Conservation (phyloP, 1,140 invertebrate species). For the Lepidurus packardi region DNA sequence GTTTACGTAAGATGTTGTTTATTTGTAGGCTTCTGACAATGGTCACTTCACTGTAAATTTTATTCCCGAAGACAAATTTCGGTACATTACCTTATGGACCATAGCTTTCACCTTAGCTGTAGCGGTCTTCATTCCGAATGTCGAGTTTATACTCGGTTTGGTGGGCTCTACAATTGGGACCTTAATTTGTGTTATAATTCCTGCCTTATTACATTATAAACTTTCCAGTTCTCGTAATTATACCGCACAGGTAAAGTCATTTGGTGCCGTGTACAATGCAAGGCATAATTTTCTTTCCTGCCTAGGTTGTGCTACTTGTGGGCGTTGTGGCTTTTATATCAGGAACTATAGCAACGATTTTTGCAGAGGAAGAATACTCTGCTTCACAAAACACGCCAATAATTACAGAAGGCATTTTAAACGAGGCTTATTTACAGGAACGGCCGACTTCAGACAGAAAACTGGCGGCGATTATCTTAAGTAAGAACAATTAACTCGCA, state of each 20-base stretch:
- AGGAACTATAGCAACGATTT: constrained; percentile 30
- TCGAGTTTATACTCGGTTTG: constrained; percentile 86
- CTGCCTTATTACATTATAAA: constrained; percentile 50
- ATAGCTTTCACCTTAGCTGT: constrained; percentile 65
- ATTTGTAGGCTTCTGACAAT: constrained; percentile 15
- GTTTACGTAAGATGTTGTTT: background rate
- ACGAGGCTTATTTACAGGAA: background rate
- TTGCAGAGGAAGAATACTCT: constrained; percentile 33
- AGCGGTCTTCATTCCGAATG: constrained; percentile 68
- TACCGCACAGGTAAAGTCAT: background rate
- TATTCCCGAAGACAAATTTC: constrained; percentile 74
- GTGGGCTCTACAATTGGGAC: constrained; percentile 91
- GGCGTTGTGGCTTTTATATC: constrained; percentile 26
- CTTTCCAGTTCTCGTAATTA: constrained; percentile 26
- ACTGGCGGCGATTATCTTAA: background rate
- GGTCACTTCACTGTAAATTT: background rate
- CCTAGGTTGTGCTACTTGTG: constrained; percentile 21
- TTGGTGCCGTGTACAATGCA: background rate
- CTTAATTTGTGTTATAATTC: constrained; percentile 87
- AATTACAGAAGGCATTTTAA: background rate
- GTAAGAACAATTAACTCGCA: background rate
- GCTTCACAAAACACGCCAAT: background rate
- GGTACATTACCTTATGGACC: constrained; percentile 69
- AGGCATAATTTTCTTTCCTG: background rate
- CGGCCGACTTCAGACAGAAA: background rate